Conservation (phyloP, 2,113 vertebrate genomes). For the Xiphias gladius region DNA sequence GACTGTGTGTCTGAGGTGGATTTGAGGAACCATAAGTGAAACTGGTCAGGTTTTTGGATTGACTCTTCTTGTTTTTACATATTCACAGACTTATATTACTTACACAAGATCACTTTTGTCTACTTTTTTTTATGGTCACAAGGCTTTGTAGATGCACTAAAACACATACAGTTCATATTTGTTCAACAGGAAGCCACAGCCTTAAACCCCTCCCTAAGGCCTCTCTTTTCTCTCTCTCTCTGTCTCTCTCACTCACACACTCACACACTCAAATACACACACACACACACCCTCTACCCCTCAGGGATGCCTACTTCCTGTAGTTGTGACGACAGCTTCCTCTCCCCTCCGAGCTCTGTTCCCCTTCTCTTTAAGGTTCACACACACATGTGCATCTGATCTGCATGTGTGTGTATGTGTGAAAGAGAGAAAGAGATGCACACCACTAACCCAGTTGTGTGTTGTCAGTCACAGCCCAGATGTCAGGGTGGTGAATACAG, state of each 20-base stretch:
- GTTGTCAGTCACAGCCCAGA: slow-evolving; percentile 54
- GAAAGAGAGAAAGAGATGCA: background rate
- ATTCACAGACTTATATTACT: background rate
- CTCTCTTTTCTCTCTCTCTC: background rate
- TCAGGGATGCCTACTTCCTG: slow-evolving; percentile 82
- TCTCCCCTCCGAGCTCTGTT: slow-evolving; percentile 63
- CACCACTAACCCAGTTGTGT: slow-evolving; percentile 46
- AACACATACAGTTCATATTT: slow-evolving; percentile 28
- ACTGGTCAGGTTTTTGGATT: slow-evolving; percentile 4
- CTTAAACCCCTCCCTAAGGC: slow-evolving; percentile 29
- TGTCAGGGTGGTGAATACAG: slow-evolving; percentile 38
- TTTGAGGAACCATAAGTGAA: slow-evolving; percentile 35
- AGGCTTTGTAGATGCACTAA: background rate
- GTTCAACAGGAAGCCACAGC: slow-evolving; percentile 78
- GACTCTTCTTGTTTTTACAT: slow-evolving; percentile 43
- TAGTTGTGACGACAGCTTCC: slow-evolving; percentile 79
- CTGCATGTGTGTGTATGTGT: slow-evolving; percentile 5
- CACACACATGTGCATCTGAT: slow-evolving; percentile 10
- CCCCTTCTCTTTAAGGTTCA: slow-evolving; percentile 62
- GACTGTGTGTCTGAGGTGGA: slow-evolving; percentile 46
- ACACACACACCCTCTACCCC: slow-evolving; percentile 33
- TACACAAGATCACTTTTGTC: background rate
- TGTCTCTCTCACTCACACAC: background rate
- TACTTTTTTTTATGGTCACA: background rate
- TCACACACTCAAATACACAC: slow-evolving; percentile 2